A percentile compares a stretch with the other conserved stretches of the same genome.
Conservation (phyloP, 2,797 vertebrate species). For the Bucorvus abyssinicus region DNA sequence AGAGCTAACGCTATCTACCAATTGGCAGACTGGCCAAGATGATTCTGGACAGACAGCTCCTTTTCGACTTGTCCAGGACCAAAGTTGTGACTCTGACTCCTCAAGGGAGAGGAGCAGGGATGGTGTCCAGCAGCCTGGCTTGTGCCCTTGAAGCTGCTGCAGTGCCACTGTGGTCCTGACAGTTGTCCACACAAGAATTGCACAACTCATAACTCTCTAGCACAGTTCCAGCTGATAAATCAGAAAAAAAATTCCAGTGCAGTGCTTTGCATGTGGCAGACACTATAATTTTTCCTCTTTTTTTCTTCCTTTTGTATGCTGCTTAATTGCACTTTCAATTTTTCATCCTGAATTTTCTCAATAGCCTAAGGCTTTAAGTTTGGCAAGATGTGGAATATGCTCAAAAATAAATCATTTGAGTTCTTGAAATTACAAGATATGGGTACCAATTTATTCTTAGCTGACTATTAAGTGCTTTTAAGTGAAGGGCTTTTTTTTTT, state of each 20-base stretch:
- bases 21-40: not conserved
- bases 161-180: not conserved
- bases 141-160: not conserved
- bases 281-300: not conserved
- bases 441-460: not conserved
- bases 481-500: not conserved
- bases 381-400: not conserved
- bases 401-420: not conserved
- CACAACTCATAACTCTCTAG: not conserved
- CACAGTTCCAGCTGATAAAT: not conserved
- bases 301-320: not conserved
- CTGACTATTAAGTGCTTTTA: not conserved
- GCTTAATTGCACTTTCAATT: not conserved
- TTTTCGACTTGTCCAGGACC: not conserved
- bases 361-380: not conserved
- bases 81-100: not conserved
- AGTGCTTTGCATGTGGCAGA: not conserved
- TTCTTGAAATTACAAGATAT: not conserved
- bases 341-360: not conserved
- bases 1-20: not conserved
- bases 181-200: not conserved
- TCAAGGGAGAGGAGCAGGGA: not conserved
- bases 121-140: not conserved
- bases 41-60: not conserved
- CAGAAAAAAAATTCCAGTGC: not conserved